Evolutionary conservation across 92 coral and sea anemone genomes (phyloP), one percentile per base, ranked within the genome.

Genomic region (Chrysogorgia sp.): DNA sequence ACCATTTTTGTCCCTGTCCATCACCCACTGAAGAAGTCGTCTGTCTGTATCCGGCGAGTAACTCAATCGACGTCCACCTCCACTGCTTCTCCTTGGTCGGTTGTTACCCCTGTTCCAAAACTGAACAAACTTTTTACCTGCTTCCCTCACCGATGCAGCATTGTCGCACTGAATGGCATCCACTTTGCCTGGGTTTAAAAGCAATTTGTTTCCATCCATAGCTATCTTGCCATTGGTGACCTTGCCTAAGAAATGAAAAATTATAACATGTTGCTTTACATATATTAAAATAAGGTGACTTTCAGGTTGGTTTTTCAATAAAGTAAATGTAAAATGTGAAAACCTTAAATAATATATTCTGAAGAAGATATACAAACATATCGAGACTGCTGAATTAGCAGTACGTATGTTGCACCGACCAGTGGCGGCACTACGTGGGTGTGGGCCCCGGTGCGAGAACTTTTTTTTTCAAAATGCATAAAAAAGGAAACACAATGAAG

Each of bases 11-110:
- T 89, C 93, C 57, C 92, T 90, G 35, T 86, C 88, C 56, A 94
- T 82, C 21, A 94, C 97, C 98, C 98, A 94, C 66, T 89, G 94
- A 45, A 91, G 78, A 25, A 94, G 86, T 76, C 90, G 89, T 69
- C 84, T 96, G 83, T 94, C 98, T 22, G 98, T 94, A 75, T 94
- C 98, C 61, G 91, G 88, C 17, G 98, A 94, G 62, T 94, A 94
- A 63, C 98, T 94, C 34, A 94, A 63, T 4, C 97, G 94, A 28
- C 97, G 93, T 0, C 97, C 97, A 17, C 96, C 93, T 40, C 98
- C 91, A 37, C 90, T 64, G 1, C 83, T 81, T 48, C 86, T 65
- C 29, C 68, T 74, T 10, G 89, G 72, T 0, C 89, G 92, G 43
- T 90, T 86, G 74, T 85, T 88, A 74, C 87, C 91, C 61, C 89